Conservation (phyloP, 2,888 invertebrate species). For the Dryadula phaetusa region DNA sequence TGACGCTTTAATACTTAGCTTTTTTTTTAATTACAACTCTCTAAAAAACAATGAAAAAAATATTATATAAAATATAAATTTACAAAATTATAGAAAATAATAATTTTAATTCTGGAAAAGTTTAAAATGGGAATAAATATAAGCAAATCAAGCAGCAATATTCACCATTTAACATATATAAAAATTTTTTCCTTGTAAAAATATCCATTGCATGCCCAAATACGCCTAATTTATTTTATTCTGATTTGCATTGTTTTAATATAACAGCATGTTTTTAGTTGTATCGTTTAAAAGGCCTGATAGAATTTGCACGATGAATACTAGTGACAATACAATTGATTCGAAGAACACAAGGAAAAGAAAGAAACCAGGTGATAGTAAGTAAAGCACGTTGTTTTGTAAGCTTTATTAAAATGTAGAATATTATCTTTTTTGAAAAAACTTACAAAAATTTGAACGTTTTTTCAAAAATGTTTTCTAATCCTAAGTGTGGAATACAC, state of each 20-base stretch:
- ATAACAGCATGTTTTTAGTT: slow-evolving; percentile 84
- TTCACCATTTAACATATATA: no score
- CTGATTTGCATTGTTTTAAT: slow-evolving; percentile 43
- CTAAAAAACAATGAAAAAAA: background rate
- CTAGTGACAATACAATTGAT: slow-evolving; percentile 60
- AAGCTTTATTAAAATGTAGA: slow-evolving; percentile 10
- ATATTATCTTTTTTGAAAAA: background rate
- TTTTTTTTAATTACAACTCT: slow-evolving; percentile 1
- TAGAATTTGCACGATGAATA: slow-evolving; percentile 63
- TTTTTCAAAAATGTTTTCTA: no score
- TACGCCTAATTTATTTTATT: slow-evolving; percentile 15
- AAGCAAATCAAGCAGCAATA: no score
- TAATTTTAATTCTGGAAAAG: no score
- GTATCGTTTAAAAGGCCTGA: slow-evolving; percentile 93
- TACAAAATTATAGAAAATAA: no score
- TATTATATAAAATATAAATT: background rate
- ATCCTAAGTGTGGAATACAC: no score
- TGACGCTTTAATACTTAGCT: background rate
- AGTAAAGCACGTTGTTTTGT: slow-evolving; percentile 56
- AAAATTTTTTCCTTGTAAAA: background rate
- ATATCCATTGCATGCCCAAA: background rate
- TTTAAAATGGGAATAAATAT: no score
- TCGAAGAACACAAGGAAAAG: slow-evolving; percentile 85
- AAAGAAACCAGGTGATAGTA: slow-evolving; percentile 88
- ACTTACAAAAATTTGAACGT: no score